Evolutionary conservation across 2,113 vertebrate species (phyloP).

Genomic region (Paramisgurnus dabryanus): DNA sequence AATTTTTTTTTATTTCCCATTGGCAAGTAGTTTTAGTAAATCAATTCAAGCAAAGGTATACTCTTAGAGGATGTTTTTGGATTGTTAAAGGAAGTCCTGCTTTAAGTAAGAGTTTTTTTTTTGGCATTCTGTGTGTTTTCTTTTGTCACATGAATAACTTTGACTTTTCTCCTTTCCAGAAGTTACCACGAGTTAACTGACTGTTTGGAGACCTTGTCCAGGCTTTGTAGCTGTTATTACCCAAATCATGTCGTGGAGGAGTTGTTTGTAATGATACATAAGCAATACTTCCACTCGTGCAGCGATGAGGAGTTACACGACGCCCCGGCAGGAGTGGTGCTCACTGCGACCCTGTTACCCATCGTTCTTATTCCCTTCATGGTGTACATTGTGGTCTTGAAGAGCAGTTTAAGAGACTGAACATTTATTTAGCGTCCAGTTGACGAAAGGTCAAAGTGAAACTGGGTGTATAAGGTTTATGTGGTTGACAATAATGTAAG

Average conservation of each 20-base stretch:
- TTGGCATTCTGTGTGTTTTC: neutral
- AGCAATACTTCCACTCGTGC: slow-evolving; percentile 63
- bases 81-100: too few species aligned
- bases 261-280: slow-evolving; percentile 65
- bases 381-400: slow-evolving; percentile 66
- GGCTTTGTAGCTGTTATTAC: accelerated
- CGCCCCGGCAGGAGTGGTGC: slow-evolving; percentile 58
- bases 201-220: neutral
- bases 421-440: neutral
- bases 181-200: slow-evolving; percentile 39
- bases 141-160: neutral
- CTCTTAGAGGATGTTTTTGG: too few species aligned
- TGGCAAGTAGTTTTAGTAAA: too few species aligned
- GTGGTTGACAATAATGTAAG: slow-evolving; percentile 1
- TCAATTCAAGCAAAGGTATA: too few species aligned
- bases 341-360: slow-evolving; percentile 66
- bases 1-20: too few species aligned
- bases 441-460: neutral
- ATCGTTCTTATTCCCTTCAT: slow-evolving; percentile 68
- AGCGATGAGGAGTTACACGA: slow-evolving; percentile 45
- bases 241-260: slow-evolving; percentile 62
- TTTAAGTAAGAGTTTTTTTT: too few species aligned
- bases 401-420: slow-evolving; percentile 58
- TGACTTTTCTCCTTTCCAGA: slow-evolving; percentile 53
- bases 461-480: slow-evolving; percentile 4